Percentiles rank a stretch among this genome's conserved stretches.
phyloP scores from a whole-genome alignment of 2,797 vertebrate species.

The Anniella stebbinsi region DNA sequence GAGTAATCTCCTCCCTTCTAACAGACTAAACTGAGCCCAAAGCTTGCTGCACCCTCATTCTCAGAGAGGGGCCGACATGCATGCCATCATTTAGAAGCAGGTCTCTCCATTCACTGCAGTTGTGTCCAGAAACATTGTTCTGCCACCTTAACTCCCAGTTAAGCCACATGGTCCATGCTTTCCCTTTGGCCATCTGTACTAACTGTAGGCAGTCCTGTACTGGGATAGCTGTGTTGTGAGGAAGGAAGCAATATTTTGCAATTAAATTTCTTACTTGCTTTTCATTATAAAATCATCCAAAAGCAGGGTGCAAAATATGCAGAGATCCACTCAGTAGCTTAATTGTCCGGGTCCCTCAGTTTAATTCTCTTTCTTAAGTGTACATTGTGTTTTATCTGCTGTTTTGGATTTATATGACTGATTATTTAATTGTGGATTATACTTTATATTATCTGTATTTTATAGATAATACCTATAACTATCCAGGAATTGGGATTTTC shows the following conservation, averaged over 20 bases:
- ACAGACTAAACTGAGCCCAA: neutral
- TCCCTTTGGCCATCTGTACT: neutral
- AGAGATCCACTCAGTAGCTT: neutral
- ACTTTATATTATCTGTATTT: neutral
- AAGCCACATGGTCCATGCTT: neutral
- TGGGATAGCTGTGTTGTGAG: neutral
- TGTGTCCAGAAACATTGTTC: neutral
- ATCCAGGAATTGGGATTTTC: neutral
- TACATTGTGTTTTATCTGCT: neutral
- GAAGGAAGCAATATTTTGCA: neutral
- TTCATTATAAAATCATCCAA: too few species aligned
- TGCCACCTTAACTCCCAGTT: neutral
- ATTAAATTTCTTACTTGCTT: too few species aligned
- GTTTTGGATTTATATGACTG: neutral
- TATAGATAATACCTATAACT: neutral
- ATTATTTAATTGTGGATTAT: neutral
- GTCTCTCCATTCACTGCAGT: neutral
- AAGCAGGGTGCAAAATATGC: too few species aligned
- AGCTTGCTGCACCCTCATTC: neutral
- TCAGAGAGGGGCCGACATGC: neutral
- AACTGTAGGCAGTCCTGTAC: neutral
- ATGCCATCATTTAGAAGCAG: neutral
- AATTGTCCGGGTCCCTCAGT: neutral
- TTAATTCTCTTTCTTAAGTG: neutral
- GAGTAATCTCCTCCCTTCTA: neutral